A percentile compares a stretch with the other conserved stretches of the same genome.
phyloP scores from a whole-genome alignment of 2,797 vertebrate species.

The Coregonus sp. region DNA sequence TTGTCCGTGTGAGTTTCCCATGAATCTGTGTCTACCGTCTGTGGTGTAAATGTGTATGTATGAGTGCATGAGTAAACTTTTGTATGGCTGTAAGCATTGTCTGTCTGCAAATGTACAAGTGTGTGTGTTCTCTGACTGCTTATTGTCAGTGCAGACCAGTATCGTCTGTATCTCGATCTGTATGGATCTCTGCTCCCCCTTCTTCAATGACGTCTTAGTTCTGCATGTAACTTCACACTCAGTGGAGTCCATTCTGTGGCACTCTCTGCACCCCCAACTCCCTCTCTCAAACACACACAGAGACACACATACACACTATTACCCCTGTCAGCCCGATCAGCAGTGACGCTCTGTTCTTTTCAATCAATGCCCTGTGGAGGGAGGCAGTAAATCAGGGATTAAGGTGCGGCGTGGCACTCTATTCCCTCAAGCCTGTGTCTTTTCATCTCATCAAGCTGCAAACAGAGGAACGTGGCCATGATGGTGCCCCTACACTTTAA shows the following conservation, averaged over 20 bases:
- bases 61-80: constrained; percentile 7
- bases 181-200: constrained; percentile 33
- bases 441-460: constrained; percentile 67
- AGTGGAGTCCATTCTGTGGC: constrained; percentile 21
- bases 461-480: constrained; percentile 48
- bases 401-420: constrained; percentile 60
- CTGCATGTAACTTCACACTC: constrained; percentile 27
- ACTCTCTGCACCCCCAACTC: not conserved
- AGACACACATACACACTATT: constrained; percentile 35
- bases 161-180: constrained; percentile 14
- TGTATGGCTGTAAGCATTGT: not conserved
- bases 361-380: constrained; percentile 65
- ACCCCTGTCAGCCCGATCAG: constrained; percentile 64
- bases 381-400: constrained; percentile 70
- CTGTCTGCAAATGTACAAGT: constrained; percentile 5
- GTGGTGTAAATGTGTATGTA: constrained; percentile 38
- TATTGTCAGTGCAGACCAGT: constrained; percentile 5
- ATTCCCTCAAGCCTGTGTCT: constrained; percentile 50
- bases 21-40: not conserved
- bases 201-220: constrained; percentile 46
- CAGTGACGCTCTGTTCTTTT: constrained; percentile 63
- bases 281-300: constrained; percentile 6
- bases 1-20: not conserved
- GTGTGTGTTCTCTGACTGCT: constrained; percentile 11
- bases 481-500: constrained; percentile 64